phyloP scores from a whole-genome alignment of 2,113 vertebrate genomes.

The Eidolon helvum region DNA sequence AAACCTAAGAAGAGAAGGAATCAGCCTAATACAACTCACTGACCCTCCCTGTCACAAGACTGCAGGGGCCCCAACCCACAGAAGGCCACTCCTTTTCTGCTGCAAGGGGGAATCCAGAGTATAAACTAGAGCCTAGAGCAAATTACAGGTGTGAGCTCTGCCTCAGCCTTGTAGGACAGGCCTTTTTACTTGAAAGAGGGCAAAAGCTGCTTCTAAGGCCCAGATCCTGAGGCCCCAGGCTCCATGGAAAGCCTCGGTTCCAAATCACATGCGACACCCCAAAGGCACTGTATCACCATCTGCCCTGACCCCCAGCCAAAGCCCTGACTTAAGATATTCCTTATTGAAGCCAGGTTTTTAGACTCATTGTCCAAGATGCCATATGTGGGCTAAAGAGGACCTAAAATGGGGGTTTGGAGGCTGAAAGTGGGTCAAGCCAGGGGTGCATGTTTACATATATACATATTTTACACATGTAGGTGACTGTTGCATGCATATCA shows the following conservation, averaged over 20 bases:
- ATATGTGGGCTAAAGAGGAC: background rate
- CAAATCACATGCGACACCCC: background rate
- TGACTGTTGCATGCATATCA: background rate
- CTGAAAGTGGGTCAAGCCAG: background rate
- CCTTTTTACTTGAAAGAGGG: background rate
- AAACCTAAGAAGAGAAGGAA: background rate
- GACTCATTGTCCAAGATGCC: background rate
- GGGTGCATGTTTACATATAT: background rate
- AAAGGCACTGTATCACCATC: background rate
- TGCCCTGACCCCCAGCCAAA: background rate
- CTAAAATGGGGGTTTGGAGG: background rate
- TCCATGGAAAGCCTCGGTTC: background rate
- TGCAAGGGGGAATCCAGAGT: background rate
- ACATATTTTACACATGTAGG: background rate
- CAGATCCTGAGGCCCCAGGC: background rate
- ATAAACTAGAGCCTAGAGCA: background rate
- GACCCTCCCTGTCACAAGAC: background rate
- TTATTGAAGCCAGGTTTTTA: background rate
- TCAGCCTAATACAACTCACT: background rate
- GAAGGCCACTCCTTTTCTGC: background rate
- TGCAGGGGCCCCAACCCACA: accelerated
- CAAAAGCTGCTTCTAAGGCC: background rate
- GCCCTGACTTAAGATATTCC: background rate
- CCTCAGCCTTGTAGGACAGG: background rate
- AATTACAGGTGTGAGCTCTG: background rate